A percentile compares a stretch with the other conserved stretches of the same genome.
Evolutionary conservation across 2,888 invertebrate species (phyloP).

Genomic region (Conus canariensis): DNA sequence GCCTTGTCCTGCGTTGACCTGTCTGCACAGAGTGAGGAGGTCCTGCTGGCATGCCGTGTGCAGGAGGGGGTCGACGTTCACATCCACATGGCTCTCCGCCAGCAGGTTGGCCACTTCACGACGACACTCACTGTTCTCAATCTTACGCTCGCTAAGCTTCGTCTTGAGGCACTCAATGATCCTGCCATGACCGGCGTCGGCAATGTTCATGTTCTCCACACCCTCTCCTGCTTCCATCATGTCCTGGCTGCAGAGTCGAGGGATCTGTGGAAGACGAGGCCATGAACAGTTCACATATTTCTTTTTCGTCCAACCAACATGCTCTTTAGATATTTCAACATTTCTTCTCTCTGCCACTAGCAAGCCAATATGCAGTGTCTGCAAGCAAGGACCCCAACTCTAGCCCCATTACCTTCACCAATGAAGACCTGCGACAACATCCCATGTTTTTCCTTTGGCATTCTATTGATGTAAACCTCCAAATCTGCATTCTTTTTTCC

Average conservation of each 20-base stretch:
- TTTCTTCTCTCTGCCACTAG: no score
- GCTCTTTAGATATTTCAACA: no score
- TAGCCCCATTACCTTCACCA: not conserved
- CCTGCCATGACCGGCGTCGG: conserved; percentile 81
- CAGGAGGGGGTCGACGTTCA: conserved; percentile 95
- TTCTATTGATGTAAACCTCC: no score
- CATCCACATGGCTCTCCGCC: conserved; percentile 91
- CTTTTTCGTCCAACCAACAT: not conserved
- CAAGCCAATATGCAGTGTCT: no score
- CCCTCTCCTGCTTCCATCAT: conserved; percentile 37
- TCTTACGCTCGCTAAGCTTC: conserved; percentile 51
- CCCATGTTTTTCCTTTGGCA: not conserved
- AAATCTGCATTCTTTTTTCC: no score
- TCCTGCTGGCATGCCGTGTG: conserved; percentile 93
- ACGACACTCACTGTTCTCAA: conserved; percentile 28
- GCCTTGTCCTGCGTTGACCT: conserved; percentile 91
- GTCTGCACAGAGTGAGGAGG: conserved; percentile 79
- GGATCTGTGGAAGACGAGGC: conserved; percentile 56
- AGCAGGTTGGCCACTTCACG: conserved; percentile 92
- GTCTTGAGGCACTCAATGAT: conserved; percentile 94
- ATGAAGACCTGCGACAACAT: not conserved
- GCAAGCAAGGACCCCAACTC: no score
- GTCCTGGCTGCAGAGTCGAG: conserved; percentile 58
- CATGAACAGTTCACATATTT: not conserved
- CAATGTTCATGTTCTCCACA: conserved; percentile 76